Percentiles rank a stretch among this genome's conserved stretches.
Conservation (phyloP, 2,113 vertebrate genomes). For the Rana temporaria region DNA sequence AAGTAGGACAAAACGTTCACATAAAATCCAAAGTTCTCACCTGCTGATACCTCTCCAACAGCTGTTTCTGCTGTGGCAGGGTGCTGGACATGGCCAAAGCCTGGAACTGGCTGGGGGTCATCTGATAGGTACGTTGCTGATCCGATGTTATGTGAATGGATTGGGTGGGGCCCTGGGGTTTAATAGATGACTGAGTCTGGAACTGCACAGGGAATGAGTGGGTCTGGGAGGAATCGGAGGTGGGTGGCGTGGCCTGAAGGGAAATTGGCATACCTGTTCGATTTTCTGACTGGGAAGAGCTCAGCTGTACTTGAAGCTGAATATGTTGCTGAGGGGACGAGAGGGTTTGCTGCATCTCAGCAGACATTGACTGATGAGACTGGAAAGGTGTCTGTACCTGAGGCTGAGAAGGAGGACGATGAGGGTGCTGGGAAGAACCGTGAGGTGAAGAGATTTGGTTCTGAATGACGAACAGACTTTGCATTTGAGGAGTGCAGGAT, state of each 20-base stretch:
- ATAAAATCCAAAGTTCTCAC: constrained; percentile 63
- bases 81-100: constrained; percentile 77
- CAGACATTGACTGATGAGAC: constrained; percentile 56
- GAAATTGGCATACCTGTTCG: constrained; percentile 47
- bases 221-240: constrained; percentile 46
- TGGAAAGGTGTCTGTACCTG: constrained; percentile 68
- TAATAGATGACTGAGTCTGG: constrained; percentile 65
- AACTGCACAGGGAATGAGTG: constrained; percentile 79
- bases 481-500: constrained; percentile 77
- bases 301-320: constrained; percentile 56
- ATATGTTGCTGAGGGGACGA: constrained; percentile 51
- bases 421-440: constrained; percentile 56
- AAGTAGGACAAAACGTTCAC: too few species aligned
- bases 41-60: constrained; percentile 90
- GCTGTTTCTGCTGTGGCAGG: constrained; percentile 81
- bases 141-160: constrained; percentile 76
- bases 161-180: constrained; percentile 74
- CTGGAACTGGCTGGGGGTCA: constrained; percentile 81
- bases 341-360: constrained; percentile 52
- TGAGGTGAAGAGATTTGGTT: constrained; percentile 80
- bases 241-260: constrained; percentile 59
- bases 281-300: constrained; percentile 16
- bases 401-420: constrained; percentile 68
- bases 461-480: constrained; percentile 81
- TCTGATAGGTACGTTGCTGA: constrained; percentile 83